These are phyloP conservation scores for Hippocampus comes DNA, from an alignment of 2,113 vertebrate species.

Conservation along the genomic window DNA sequence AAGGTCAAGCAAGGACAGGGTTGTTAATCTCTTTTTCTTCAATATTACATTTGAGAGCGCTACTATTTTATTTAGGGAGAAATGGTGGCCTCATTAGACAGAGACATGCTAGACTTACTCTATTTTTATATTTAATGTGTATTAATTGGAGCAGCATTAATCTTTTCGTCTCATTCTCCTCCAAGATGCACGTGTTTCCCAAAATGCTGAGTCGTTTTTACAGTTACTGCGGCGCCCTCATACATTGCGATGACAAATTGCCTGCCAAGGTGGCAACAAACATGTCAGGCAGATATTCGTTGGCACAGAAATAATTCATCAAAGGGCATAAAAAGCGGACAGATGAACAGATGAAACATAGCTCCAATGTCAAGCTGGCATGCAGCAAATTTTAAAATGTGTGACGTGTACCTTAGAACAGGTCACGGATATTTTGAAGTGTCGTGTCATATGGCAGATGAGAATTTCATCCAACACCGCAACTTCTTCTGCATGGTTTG, in stretches of 20 bases:
- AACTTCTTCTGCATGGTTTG: constrained; percentile 3
- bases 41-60: not conserved
- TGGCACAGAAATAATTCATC: constrained; percentile 4
- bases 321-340: constrained; percentile 12
- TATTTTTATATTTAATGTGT: constrained; percentile 1
- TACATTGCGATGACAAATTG: constrained; percentile 4
- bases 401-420: constrained; percentile 9
- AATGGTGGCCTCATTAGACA: constrained; percentile 4
- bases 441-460: constrained; percentile 20
- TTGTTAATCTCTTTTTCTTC: not conserved
- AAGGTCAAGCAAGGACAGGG: not conserved
- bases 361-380: not conserved
- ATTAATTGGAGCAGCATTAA: constrained; percentile 6
- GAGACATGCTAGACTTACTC: constrained; percentile 1
- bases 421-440: constrained; percentile 20
- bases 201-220: constrained; percentile 1
- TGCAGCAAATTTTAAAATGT: constrained; percentile 5
- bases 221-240: not conserved
- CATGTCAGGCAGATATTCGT: constrained; percentile 7
- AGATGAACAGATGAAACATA: constrained; percentile 11
- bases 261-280: constrained; percentile 2
- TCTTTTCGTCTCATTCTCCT: constrained; percentile 1
- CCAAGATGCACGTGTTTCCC: constrained; percentile 7
- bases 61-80: not conserved
- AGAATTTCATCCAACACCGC: constrained; percentile 4